Percentiles rank a stretch among this genome's conserved stretches.
These are phyloP conservation scores for Sinhomidia bicolor DNA, from an alignment of 2,888 invertebrate species.

Conservation along the genomic window DNA sequence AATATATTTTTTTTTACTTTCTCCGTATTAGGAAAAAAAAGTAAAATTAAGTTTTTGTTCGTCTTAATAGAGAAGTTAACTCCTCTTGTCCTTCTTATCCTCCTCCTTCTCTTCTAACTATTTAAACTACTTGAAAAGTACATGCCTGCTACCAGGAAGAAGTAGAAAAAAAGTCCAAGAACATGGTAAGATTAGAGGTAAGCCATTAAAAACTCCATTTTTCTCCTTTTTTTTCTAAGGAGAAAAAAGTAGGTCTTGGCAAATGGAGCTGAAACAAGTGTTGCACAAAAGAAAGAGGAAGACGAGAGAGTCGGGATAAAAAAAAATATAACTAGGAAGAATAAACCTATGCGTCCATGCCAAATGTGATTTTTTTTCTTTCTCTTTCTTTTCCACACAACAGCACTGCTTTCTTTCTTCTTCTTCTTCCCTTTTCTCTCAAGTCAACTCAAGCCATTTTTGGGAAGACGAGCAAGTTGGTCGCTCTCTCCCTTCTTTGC, in stretches of 20 bases:
- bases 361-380: no score
- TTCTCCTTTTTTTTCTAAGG: constrained; percentile 2
- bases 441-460: background rate
- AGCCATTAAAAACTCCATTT: constrained; percentile 42
- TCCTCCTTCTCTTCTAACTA: background rate
- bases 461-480: background rate
- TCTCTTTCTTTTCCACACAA: background rate
- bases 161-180: background rate
- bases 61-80: background rate
- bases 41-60: no score
- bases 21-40: background rate
- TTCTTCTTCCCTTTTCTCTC: background rate
- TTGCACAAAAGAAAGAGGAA: constrained; percentile 41
- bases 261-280: constrained; percentile 60
- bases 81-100: background rate
- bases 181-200: background rate
- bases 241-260: constrained; percentile 51
- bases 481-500: background rate
- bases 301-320: no score
- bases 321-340: background rate
- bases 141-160: background rate
- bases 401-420: background rate
- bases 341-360: no score
- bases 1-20: no score
- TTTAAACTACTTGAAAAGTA: background rate